phyloP scores from a whole-genome alignment of 2,797 vertebrate species.

The Denticeps clupeoides region DNA sequence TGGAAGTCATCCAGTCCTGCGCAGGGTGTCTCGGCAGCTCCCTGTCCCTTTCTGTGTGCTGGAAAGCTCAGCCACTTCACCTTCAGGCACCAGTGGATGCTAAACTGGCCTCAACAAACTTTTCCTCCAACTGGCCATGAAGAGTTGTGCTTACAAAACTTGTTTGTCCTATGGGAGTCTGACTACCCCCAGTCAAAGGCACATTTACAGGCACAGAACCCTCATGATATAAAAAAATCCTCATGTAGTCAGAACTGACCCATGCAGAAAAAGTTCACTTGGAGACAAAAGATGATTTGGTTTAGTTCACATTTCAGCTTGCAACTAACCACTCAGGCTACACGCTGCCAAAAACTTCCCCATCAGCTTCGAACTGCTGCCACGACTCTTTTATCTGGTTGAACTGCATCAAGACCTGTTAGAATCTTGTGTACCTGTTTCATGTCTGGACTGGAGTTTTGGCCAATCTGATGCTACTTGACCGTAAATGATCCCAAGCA shows the following conservation, averaged over 20 bases:
- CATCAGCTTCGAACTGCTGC: too few relatives aligned
- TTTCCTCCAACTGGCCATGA: background rate
- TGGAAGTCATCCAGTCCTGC: too few relatives aligned
- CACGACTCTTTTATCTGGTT: too few relatives aligned
- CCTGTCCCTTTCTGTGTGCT: slow-evolving; percentile 1
- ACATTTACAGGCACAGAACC: background rate
- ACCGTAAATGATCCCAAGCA: too few relatives aligned
- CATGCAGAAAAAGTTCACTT: background rate
- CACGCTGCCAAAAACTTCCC: too few relatives aligned
- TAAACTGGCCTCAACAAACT: background rate
- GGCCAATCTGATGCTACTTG: too few relatives aligned
- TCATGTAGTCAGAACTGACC: slow-evolving; percentile 5
- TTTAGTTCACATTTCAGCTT: too few relatives aligned
- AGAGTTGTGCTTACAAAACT: background rate
- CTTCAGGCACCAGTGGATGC: slow-evolving; percentile 1
- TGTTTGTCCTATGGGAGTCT: too few relatives aligned
- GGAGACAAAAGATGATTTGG: slow-evolving; percentile 6
- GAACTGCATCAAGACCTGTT: too few relatives aligned
- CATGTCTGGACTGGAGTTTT: too few relatives aligned
- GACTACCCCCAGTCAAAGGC: background rate
- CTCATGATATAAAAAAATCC: slow-evolving; percentile 4
- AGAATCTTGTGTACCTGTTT: too few relatives aligned
- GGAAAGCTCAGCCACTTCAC: background rate
- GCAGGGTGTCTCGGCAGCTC: background rate
- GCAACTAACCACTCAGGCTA: too few relatives aligned